Base-by-base conservation (phyloP, 2,888 invertebrate genomes). In the Xestia sexstrigata region DNA sequence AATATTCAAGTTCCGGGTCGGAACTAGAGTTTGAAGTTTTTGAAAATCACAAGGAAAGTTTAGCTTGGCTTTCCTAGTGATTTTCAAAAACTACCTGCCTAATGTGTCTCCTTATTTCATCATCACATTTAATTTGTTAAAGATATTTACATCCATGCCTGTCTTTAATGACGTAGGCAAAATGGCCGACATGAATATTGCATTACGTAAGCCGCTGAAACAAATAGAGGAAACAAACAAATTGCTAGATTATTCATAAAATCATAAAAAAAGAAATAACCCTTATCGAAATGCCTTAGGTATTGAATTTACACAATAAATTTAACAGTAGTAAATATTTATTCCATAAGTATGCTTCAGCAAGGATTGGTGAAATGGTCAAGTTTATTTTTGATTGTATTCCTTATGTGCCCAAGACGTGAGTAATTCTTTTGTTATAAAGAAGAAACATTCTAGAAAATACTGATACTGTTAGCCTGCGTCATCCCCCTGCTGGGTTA, bases 361-460 rank as follows among this genome's bases (percentile, higher is more conserved):
- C 70, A 39, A 70, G 72, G 76, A 62, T 45, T 81, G 52, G 72
- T 71, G 69, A 84, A 74, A 84, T 87, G 80, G 84, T 73, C 63
- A 23, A 78, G 69, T 74, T 35, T 81, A 74, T 68, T 88, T 78
- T 83, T 86, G 72, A 78, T 89, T 74, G 80, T 88, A 67, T 78
- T 89, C 75, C 75, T 88, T 15, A 77, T 87, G 76, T 88, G 79
- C 68, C 87, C 88, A 66, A 89, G 78, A 78, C 76, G 91, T 91
- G 47, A 85, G 85, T 85, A 17, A n/a, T 58, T 58, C 0, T 15
- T 58, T 45, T 35, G 5, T 55, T 4, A 55, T n/a, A 55, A 13
- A 11, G 13, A 23, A n/a, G 23, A 11, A 11, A 55, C 11, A 42
- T 42, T 7, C 11, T 11, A 42, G 42, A 42, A 42, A 35, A 35